Conservation (phyloP, 2,797 vertebrate species). For the Cirrhinus mrigala region DNA sequence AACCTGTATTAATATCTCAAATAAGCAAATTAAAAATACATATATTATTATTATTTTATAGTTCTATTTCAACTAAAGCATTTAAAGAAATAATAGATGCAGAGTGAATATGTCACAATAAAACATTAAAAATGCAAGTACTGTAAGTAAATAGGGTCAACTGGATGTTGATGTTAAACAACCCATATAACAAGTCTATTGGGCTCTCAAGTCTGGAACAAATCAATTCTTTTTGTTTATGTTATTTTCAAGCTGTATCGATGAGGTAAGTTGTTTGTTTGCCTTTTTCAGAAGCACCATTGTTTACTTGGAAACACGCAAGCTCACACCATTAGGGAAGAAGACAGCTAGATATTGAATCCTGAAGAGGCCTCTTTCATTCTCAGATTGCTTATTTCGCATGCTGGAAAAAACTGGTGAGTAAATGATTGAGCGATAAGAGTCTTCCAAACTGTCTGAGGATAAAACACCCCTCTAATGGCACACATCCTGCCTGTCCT, state of each 20-base stretch:
- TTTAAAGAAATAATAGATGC: not conserved
- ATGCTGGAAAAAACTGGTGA: not conserved
- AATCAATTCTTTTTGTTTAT: slow-evolving; percentile 17
- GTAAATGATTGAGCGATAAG: slow-evolving; percentile 17
- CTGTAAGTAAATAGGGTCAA: not conserved
- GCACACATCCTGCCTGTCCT: not conserved
- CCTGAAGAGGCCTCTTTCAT: slow-evolving; percentile 11
- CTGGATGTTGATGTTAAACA: slow-evolving; percentile 2
- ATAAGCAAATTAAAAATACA: not conserved
- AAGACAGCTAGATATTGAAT: slow-evolving; percentile 6
- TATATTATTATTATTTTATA: not conserved
- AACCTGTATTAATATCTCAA: too few species aligned
- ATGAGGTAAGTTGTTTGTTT: slow-evolving; percentile 7
- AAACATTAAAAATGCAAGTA: not conserved
- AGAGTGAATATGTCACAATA: not conserved
- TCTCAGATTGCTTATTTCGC: slow-evolving; percentile 22
- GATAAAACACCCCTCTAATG: not conserved
- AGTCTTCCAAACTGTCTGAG: not conserved
- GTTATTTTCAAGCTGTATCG: slow-evolving; percentile 2
- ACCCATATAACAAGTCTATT: slow-evolving; percentile 16
- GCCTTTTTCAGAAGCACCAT: not conserved
- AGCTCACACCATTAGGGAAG: slow-evolving; percentile 8
- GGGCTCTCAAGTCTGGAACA: slow-evolving; percentile 9
- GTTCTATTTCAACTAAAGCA: not conserved
- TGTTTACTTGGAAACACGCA: slow-evolving; percentile 14